Evolutionary conservation across 1,140 invertebrate species (phyloP).

Genomic region (Phymastichus coffea): DNA sequence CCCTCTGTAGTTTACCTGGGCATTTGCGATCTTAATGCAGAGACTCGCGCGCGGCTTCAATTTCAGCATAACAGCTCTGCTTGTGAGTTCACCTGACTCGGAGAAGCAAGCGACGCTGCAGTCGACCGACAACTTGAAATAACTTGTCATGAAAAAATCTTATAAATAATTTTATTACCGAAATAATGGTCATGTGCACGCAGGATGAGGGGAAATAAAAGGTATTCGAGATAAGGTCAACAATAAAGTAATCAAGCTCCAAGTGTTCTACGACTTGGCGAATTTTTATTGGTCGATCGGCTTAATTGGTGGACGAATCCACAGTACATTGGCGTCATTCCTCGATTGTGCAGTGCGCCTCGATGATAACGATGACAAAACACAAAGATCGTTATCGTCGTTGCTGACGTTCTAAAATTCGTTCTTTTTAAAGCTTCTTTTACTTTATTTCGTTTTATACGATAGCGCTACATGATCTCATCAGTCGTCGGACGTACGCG

Average conservation of each 20-base stretch:
- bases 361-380: slow-evolving; percentile 9
- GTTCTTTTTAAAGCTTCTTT: background rate
- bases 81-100: too few relatives aligned
- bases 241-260: slow-evolving; percentile 15
- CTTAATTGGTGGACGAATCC: slow-evolving; percentile 36
- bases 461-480: too few relatives aligned
- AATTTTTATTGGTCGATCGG: slow-evolving; percentile 47
- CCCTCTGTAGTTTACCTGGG: too few relatives aligned
- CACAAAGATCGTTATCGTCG: slow-evolving; percentile 9
- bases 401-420: slow-evolving; percentile 6
- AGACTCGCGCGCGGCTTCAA: background rate
- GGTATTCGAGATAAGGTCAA: too few relatives aligned
- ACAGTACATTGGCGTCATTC: slow-evolving; percentile 47
- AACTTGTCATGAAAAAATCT: too few relatives aligned
- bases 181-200: too few relatives aligned
- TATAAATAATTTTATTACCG: too few relatives aligned
- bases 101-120: too few relatives aligned
- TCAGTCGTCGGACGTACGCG: too few relatives aligned
- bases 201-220: too few relatives aligned
- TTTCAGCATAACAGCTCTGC: too few relatives aligned
- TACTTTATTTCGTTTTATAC: background rate
- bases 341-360: slow-evolving; percentile 33
- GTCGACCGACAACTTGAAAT: too few relatives aligned
- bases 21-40: slow-evolving; percentile 2
- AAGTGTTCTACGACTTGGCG: slow-evolving; percentile 41